Base-by-base conservation (phyloP, 2,888 invertebrate genomes). In the Paralinhomoeus sp. region DNA sequence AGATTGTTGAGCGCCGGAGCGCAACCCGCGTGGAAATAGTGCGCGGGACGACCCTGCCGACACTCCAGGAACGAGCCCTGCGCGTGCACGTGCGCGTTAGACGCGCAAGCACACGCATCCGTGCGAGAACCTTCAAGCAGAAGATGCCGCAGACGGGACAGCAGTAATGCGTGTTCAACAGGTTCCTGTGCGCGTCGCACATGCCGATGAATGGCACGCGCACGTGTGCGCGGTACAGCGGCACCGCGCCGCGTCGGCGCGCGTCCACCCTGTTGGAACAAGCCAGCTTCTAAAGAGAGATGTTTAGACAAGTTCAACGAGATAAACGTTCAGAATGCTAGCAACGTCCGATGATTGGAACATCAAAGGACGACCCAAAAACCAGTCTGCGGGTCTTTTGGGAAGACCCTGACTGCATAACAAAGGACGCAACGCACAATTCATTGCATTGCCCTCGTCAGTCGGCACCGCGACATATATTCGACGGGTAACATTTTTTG, bases 101-200 rank as follows among this genome's bases (percentile, higher is more conserved):
- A n/a, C n/a, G n/a, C n/a, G n/a, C n/a, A n/a, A n/a, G n/a, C n/a
- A n/a, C n/a, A n/a, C n/a, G n/a, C 27, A 27, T 27, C 12, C 23
- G 5, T 20, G 7, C 23, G 13, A 3, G 3, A 55, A 78, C 80
- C 73, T 83, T 81, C 7, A 82, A 77, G 61, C 85, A 85, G 63
- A 82, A 87, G 42, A 81, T 67, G 7, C 85, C 80, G 65, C 87
- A 87, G 1, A 77, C 76, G 0, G 84, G 79, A 60, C 85, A 87
- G 62, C 83, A 83, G 63, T 83, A 80, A 64, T 87, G 87, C 34
- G 73, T 66, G 17, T 73, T 66, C 47, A 85, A 66, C 47, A 82
- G 73, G 53, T 75, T 73, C 47, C 74, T 71, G 64, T 87, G 87
- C 54, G 75, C 72, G 41, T 73, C 72, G 62, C 87, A 87, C 23